Percentiles rank a stretch among this genome's conserved stretches.
Evolutionary conservation across 1,140 invertebrate genomes (phyloP).

Genomic region (Meloidogyne chitwoodi): DNA sequence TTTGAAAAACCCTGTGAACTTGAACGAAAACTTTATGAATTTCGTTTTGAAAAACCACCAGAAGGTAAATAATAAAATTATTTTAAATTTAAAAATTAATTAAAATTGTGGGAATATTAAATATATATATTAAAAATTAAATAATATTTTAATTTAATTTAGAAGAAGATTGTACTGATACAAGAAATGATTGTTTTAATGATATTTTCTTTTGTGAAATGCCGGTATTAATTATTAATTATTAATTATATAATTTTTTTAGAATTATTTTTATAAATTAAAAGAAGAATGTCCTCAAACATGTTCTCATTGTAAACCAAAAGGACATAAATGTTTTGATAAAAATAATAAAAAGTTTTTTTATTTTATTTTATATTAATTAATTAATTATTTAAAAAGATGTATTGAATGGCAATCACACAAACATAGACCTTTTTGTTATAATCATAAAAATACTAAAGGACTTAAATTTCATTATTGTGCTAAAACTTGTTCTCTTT

Average conservation of each 20-base stretch:
- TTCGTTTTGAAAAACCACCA: not conserved
- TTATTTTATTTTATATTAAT: not conserved
- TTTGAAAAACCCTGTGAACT: not conserved
- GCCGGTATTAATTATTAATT: not conserved
- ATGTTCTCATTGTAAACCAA: not conserved
- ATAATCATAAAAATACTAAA: not conserved
- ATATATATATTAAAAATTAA: too few species aligned
- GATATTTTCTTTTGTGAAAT: slow-evolving; percentile 3
- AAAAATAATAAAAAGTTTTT: not conserved
- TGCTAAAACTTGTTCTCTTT: not conserved
- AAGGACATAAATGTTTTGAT: not conserved
- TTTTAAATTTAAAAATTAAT: too few species aligned
- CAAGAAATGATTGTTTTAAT: not conserved
- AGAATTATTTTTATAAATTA: slow-evolving; percentile 5
- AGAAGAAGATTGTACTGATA: slow-evolving; percentile 10
- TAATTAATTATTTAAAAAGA: not conserved
- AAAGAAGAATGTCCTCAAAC: not conserved
- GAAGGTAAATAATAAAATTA: not conserved
- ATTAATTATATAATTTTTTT: not conserved
- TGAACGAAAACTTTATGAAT: not conserved
- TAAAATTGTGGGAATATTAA: too few species aligned
- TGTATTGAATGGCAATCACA: not conserved
- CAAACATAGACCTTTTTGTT: not conserved
- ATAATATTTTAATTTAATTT: not conserved
- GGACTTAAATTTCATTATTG: not conserved